phyloP scores from a whole-genome alignment of 1,140 invertebrate genomes.

The Anastrepha obliqua region DNA sequence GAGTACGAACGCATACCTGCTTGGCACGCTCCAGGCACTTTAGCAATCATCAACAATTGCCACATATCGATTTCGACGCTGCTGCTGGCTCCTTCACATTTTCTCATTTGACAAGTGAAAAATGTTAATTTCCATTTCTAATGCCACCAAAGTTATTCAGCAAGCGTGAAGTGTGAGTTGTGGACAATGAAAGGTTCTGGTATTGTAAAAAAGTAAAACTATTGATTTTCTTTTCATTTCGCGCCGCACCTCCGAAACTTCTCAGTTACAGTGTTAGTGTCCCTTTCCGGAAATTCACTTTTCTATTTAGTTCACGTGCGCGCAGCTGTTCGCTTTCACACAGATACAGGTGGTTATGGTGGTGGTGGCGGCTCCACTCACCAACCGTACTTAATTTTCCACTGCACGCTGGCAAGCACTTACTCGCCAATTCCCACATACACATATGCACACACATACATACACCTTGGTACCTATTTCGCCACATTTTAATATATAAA shows the following conservation, averaged over 20 bases:
- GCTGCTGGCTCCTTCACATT: not conserved
- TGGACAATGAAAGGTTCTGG: not conserved
- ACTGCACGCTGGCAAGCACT: no score
- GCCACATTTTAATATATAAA: not conserved
- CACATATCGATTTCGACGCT: slow-evolving; percentile 12
- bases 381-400: not conserved
- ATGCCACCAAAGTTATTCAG: not conserved
- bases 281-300: not conserved
- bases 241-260: not conserved
- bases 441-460: not conserved
- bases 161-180: not conserved
- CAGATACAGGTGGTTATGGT: not conserved
- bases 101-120: slow-evolving; percentile 21
- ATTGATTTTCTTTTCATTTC: not conserved
- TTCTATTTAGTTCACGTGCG: not conserved
- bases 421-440: not conserved
- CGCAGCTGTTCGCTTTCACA: not conserved
- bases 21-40: not conserved
- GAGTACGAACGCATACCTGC: not conserved
- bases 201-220: not conserved
- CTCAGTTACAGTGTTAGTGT: not conserved
- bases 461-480: not conserved
- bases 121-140: slow-evolving; percentile 38
- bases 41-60: not conserved
- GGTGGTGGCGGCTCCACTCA: not conserved